Evolutionary conservation across 1,140 invertebrate species (phyloP).

Genomic region (Planococcus citri): DNA sequence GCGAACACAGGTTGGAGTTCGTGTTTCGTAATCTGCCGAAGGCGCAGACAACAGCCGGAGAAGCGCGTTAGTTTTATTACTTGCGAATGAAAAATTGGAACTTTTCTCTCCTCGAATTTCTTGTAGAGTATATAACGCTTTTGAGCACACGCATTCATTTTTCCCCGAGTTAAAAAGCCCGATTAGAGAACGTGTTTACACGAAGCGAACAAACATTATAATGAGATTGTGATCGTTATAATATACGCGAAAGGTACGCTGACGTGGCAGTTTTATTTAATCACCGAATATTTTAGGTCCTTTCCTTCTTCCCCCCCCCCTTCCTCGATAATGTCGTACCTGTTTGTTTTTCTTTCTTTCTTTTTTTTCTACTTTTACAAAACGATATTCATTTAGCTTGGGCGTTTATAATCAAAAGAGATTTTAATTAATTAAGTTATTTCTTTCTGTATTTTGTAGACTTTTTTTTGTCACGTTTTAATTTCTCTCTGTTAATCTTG

Average conservation of each 20-base stretch:
- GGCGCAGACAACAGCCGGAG: background rate
- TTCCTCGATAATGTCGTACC: too few relatives aligned
- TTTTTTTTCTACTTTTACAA: background rate
- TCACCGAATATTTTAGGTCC: too few relatives aligned
- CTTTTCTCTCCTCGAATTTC: background rate
- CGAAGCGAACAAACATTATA: too few relatives aligned
- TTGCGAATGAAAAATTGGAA: background rate
- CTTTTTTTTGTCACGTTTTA: background rate
- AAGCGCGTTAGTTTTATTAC: constrained; percentile 7
- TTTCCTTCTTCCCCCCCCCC: too few relatives aligned
- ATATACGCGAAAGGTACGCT: too few relatives aligned
- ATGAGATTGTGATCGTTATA: too few relatives aligned
- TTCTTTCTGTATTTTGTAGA: background rate
- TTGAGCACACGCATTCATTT: background rate
- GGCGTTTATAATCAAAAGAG: background rate
- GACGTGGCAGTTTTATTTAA: too few relatives aligned
- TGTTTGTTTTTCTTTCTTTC: background rate
- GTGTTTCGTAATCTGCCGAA: constrained; percentile 10
- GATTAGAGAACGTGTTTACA: background rate
- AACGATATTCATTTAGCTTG: background rate
- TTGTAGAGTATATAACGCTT: background rate
- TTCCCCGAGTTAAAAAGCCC: background rate
- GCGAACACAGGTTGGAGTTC: background rate
- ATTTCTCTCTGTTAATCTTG: background rate
- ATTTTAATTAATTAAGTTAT: background rate